phyloP scores from a whole-genome alignment of 2,888 invertebrate species.

The Cataglyphis rosenhaueri region DNA sequence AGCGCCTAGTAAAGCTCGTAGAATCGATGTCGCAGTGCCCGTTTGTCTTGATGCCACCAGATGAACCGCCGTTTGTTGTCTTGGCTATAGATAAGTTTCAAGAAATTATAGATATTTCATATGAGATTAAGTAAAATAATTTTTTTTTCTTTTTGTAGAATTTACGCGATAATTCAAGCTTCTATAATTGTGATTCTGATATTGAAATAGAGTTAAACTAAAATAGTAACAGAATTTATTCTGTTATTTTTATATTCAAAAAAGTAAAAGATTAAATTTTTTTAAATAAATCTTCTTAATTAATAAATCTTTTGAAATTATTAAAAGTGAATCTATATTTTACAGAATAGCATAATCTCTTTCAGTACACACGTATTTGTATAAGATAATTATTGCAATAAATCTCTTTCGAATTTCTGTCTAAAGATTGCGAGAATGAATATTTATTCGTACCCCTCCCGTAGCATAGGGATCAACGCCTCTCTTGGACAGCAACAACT shows the following conservation, averaged over 20 bases:
- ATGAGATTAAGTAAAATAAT: neutral
- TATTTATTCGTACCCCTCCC: conserved; percentile 93
- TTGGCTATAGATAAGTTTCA: conserved; percentile 88
- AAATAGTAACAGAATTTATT: neutral
- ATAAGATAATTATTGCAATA: neutral
- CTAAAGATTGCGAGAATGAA: neutral
- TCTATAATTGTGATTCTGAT: neutral
- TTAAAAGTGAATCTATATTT: neutral
- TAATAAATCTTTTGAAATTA: neutral
- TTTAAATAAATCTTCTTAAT: too few species aligned
- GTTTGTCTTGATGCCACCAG: conserved; percentile 97
- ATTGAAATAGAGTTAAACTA: neutral
- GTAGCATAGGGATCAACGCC: conserved; percentile 96
- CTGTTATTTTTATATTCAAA: neutral
- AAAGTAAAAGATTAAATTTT: too few species aligned
- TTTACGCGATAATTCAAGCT: neutral
- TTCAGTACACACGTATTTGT: neutral
- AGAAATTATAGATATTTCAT: conserved; percentile 6
- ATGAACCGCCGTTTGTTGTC: conserved; percentile 97
- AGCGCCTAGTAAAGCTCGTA: conserved; percentile 94
- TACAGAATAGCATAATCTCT: neutral
- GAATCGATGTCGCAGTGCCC: conserved; percentile 96
- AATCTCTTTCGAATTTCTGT: neutral
- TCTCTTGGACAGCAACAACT: conserved; percentile 93
- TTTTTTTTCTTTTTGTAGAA: neutral